Base-by-base conservation (phyloP, 2,113 vertebrate genomes). In the Corythornis cristatus region DNA sequence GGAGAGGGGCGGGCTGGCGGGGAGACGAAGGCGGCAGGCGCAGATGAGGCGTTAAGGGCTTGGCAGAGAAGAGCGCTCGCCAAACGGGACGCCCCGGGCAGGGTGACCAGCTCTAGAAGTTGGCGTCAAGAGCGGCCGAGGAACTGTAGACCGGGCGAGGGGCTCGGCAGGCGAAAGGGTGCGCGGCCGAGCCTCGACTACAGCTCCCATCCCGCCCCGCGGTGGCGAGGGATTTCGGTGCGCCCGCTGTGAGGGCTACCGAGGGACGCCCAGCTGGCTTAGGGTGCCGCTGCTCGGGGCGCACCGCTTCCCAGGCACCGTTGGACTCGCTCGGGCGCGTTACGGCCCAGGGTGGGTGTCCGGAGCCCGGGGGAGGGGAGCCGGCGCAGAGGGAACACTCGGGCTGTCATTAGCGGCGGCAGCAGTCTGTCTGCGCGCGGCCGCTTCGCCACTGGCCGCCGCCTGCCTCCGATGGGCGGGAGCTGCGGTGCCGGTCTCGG, bases 361-460 rank as follows among this genome's bases (percentile, higher is more conserved):
- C 18, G 0, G 18, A 0, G 3, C 11, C 12, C 5, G 4, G 35
- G 3, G 5, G 3, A 9, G 12, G 18, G 2, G 4, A 18, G 2
- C 5, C 4, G 0, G 19, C 8, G 6, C 2, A 4, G 31, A 2
- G 8, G 5, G 11, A 10, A 11, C 31, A 1, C 2, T 7, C 3
- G 0, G 53, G 4, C n/a, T 25, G 5, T 35, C 37, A 60, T 28
- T 53, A 80, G 40, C 9, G 3, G 12, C 42, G 4, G 8, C 3
- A 29, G 20, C 60, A 2, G 29, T 18, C 60, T 9, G 4, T 45
- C 64, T 21, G 14, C 28, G n/a, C 51, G 42, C 42, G 19, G 28
- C 11, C 8, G 43, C 7, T 17, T 45, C 8, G 22, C 89, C 48
- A 81, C n/a, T 51, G 56, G 50, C 22, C 9, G 7, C 31, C 26